Base-by-base conservation (phyloP, 2,113 vertebrate species). In the Panthera leo region DNA sequence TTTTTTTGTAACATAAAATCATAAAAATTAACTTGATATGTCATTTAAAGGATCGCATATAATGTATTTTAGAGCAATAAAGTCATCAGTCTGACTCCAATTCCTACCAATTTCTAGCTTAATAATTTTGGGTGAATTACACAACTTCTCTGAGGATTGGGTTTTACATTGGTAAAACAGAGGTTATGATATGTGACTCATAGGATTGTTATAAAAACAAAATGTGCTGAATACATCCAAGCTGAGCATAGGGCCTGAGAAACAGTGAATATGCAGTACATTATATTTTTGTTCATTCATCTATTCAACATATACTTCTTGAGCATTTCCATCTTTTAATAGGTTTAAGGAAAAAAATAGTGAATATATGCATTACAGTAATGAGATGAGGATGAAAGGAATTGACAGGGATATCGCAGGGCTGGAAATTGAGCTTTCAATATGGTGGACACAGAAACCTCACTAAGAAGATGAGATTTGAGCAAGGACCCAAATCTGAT, bases 341-440 rank as follows among this genome's bases (percentile, higher is more conserved):
- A 67, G 58, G 16, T 76, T 70, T 68, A 55, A 19, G 61, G 7
- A 29, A 25, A 65, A 2, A 65, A 48, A 42, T 9, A 39, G 11
- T 84, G 18, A 93, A 71, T 55, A 70, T 36, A 27, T 31, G 8
- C 2, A 36, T 18, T 58, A 75, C 7, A n/a, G 14, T 19, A 13
- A 85, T 5, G 29, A 91, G 23, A 31, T 88, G 9, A 51, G 10
- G 42, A 15, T 76, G 42, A 18, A 48, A 42, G 14, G 6, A 89
- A 29, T 23, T 5, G 19, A 7, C 34, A 73, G 0, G 31, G 6
- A 3, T 63, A 63, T 3, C n/a, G 0, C 10, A 53, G 25, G 58
- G 7, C 2, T 95, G 7, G 4, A 31, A 89, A 55, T 55, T 68
- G 23, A 85, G 10, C 25, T 92, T 70, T 80, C 92, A 85, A 63